Percentiles rank a stretch among this genome's conserved stretches.
Evolutionary conservation across 1,140 invertebrate genomes (phyloP).

Genomic region (Cydia amplana): DNA sequence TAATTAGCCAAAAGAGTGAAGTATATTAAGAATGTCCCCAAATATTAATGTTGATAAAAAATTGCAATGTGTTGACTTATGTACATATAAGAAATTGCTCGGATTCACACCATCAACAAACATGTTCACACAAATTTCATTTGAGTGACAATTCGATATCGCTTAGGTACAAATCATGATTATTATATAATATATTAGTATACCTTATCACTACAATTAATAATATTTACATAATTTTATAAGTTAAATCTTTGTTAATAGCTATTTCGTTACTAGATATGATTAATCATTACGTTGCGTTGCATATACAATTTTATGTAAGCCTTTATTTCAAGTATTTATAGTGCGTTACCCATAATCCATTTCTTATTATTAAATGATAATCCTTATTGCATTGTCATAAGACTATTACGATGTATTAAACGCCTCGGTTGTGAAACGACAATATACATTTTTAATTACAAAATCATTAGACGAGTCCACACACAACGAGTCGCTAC

Average conservation of each 20-base stretch:
- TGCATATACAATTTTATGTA: not conserved
- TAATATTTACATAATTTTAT: slow-evolving; percentile 28
- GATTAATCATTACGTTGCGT: slow-evolving; percentile 22
- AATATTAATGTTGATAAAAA: too few species aligned
- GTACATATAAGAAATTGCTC: slow-evolving; percentile 4
- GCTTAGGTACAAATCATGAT: slow-evolving; percentile 26
- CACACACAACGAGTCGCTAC: too few species aligned
- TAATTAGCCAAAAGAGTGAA: too few species aligned
- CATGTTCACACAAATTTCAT: slow-evolving; percentile 20
- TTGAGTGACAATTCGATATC: slow-evolving; percentile 27
- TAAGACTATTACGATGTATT: not conserved
- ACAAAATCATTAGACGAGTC: too few species aligned
- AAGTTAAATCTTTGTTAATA: slow-evolving; percentile 33
- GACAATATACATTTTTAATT: not conserved
- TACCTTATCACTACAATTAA: slow-evolving; percentile 7
- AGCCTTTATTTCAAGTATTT: not conserved
- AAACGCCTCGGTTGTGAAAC: not conserved
- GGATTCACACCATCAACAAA: slow-evolving; percentile 7
- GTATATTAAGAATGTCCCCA: too few species aligned
- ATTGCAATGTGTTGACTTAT: too few species aligned
- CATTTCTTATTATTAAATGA: slow-evolving; percentile 5
- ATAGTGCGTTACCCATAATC: slow-evolving; percentile 9
- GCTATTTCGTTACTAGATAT: slow-evolving; percentile 30
- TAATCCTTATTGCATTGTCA: not conserved
- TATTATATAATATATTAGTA: slow-evolving; percentile 2